Percentiles rank a stretch among this genome's conserved stretches.
Evolutionary conservation across 2,888 invertebrate species (phyloP).

Genomic region (Automeris io): DNA sequence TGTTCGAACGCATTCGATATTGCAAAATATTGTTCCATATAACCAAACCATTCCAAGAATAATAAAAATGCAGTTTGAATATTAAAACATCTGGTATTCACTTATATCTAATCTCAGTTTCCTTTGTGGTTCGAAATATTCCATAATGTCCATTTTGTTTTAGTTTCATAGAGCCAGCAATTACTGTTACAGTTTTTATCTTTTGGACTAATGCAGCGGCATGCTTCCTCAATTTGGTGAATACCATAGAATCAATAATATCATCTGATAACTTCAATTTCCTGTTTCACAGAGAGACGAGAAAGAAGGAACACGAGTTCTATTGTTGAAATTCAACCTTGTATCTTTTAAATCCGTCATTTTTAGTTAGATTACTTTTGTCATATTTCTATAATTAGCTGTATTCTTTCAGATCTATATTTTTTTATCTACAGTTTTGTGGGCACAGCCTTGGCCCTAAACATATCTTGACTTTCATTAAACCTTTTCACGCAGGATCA

Average conservation of each 20-base stretch:
- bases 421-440: conserved; percentile 19
- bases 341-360: too few relatives aligned
- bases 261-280: too few relatives aligned
- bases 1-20: conserved; percentile 49
- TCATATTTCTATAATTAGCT: too few relatives aligned
- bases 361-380: too few relatives aligned
- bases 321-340: too few relatives aligned
- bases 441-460: conserved; percentile 36
- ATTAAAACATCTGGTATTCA: not conserved
- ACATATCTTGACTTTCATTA: conserved; percentile 52
- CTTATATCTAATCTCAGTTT: not conserved
- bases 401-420: too few relatives aligned
- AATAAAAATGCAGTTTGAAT: not conserved
- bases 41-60: conserved; percentile 20
- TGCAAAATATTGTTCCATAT: conserved; percentile 58
- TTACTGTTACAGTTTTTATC: not conserved
- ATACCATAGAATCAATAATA: too few relatives aligned
- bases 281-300: too few relatives aligned
- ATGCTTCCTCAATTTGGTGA: not conserved
- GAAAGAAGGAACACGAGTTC: too few relatives aligned
- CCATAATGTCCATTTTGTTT: not conserved
- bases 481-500: conserved; percentile 67
- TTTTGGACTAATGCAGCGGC: not conserved
- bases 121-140: conserved; percentile 1
- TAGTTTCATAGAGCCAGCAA: not conserved